A percentile compares a stretch with the other conserved stretches of the same genome.
Evolutionary conservation across 2,113 vertebrate species (phyloP).

Genomic region (Oreochromis tanganicae): DNA sequence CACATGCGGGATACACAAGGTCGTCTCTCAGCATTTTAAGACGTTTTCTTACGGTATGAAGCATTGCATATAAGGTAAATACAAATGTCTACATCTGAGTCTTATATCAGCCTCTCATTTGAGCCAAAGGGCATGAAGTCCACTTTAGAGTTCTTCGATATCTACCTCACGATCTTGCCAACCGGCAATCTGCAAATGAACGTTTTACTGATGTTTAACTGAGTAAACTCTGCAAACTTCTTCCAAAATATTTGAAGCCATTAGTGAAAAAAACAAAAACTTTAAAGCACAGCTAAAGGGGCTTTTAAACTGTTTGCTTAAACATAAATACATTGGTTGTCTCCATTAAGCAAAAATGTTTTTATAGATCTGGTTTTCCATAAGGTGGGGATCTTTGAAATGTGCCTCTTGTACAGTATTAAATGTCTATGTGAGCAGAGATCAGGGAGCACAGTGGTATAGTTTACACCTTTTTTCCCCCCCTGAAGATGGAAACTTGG

Average conservation of each 20-base stretch:
- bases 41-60: constrained; percentile 19
- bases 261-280: constrained; percentile 39
- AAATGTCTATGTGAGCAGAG: neutral
- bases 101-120: constrained; percentile 47
- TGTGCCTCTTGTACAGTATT: constrained; percentile 18
- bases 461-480: neutral
- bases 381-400: constrained; percentile 18
- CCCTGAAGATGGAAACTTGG: neutral
- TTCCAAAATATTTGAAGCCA: constrained; percentile 68
- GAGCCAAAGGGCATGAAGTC: constrained; percentile 62
- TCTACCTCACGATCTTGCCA: constrained; percentile 65
- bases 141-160: constrained; percentile 61
- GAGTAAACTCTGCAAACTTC: constrained; percentile 59
- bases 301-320: constrained; percentile 62
- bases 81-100: constrained; percentile 39
- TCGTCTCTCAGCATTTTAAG: constrained; percentile 16
- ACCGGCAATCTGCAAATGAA: constrained; percentile 69
- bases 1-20: neutral
- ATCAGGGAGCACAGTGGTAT: constrained; percentile 11
- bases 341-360: constrained; percentile 48
- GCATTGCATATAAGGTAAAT: constrained; percentile 39
- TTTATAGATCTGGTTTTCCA: constrained; percentile 55
- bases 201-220: constrained; percentile 61
- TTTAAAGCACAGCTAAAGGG: constrained; percentile 47
- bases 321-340: constrained; percentile 54